phyloP scores from a whole-genome alignment of 1,140 invertebrate genomes.

The Whitmania pigra region DNA sequence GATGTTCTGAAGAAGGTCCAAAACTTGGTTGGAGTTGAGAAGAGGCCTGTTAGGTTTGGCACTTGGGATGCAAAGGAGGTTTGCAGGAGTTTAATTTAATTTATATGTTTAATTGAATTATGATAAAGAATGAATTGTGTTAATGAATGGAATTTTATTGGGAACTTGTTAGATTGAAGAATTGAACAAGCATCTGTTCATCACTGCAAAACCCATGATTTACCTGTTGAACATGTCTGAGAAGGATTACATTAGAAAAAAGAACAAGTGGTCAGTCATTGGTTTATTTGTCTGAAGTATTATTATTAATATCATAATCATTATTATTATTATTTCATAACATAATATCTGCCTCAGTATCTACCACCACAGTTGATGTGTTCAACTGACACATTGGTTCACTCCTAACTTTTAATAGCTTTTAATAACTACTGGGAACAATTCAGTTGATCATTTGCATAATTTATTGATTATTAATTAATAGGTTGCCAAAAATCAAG shows the following conservation, averaged over 20 bases:
- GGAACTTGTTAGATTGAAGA: constrained; percentile 70
- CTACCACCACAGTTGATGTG: no score
- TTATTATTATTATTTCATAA: neutral
- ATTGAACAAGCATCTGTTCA: constrained; percentile 86
- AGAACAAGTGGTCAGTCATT: constrained; percentile 77
- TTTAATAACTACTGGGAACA: neutral
- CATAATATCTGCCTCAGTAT: no score
- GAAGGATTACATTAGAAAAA: constrained; percentile 95
- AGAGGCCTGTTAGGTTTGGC: constrained; percentile 79
- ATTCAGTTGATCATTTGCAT: neutral
- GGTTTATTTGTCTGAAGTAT: neutral
- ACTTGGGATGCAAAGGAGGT: constrained; percentile 89
- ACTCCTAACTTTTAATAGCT: no score
- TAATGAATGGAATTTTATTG: constrained; percentile 28
- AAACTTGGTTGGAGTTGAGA: constrained; percentile 67
- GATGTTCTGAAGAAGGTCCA: constrained; percentile 78
- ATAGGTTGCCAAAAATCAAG: constrained; percentile 89
- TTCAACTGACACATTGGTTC: constrained; percentile 4
- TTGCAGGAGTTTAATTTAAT: constrained; percentile 26
- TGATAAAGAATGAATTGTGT: neutral
- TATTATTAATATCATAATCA: neutral
- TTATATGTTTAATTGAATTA: no score
- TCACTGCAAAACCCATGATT: constrained; percentile 95
- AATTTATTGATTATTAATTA: no score
- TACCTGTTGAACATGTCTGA: constrained; percentile 95